Conservation (phyloP, 2,888 invertebrate species). For the Lysandra coridon region DNA sequence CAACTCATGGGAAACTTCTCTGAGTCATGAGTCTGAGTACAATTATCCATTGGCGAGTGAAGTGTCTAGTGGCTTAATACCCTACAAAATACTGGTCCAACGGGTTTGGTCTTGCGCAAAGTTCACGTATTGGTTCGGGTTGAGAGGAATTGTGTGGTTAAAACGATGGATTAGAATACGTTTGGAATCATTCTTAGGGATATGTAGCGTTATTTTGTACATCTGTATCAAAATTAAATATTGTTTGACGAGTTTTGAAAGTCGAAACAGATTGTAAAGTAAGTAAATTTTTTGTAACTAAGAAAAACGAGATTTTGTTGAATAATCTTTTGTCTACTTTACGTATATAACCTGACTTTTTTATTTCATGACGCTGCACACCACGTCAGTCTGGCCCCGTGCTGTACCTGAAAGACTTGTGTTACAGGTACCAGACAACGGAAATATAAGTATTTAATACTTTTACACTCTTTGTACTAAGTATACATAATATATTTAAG, state of each 20-base stretch:
- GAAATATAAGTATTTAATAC: too few species aligned
- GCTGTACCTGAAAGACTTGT: too few species aligned
- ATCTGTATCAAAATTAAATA: not conserved
- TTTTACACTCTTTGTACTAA: too few species aligned
- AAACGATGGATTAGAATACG: slow-evolving; percentile 9
- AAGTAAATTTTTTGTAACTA: too few species aligned
- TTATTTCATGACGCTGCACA: too few species aligned
- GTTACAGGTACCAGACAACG: too few species aligned
- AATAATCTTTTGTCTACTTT: not conserved
- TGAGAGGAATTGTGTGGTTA: slow-evolving; percentile 6
- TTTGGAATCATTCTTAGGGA: not conserved
- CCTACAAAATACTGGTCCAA: slow-evolving; percentile 22
- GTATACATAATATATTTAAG: too few species aligned
- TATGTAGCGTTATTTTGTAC: not conserved
- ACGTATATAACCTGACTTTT: too few species aligned
- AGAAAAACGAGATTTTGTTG: not conserved
- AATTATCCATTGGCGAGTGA: slow-evolving; percentile 10
- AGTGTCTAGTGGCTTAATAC: slow-evolving; percentile 26
- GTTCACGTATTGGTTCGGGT: not conserved
- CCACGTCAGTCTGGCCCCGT: too few species aligned
- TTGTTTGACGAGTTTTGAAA: too few species aligned
- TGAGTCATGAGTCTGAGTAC: slow-evolving; percentile 1
- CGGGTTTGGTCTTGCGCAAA: slow-evolving; percentile 14
- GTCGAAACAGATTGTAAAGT: too few species aligned
- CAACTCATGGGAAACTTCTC: slow-evolving; percentile 11